A percentile compares a stretch with the other conserved stretches of the same genome.
Conservation (phyloP, 2,797 vertebrate species). For the Uromys caudimaculatus region DNA sequence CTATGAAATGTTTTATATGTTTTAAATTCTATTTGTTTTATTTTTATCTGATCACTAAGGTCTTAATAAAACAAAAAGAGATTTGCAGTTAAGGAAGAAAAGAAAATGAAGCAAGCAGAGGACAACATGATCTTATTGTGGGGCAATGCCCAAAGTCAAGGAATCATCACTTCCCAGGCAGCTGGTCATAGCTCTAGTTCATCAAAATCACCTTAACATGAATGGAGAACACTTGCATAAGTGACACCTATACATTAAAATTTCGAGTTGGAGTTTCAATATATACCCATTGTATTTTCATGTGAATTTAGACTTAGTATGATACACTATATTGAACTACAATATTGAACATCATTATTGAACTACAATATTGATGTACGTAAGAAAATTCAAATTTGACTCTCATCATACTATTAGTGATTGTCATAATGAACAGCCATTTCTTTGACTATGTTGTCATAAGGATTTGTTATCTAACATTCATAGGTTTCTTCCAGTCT, state of each 20-base stretch:
- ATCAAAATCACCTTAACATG: neutral
- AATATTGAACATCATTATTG: neutral
- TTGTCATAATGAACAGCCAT: neutral
- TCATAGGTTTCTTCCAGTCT: neutral
- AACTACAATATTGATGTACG: neutral
- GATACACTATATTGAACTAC: neutral
- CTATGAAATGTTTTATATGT: neutral
- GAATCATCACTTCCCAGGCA: accelerated
- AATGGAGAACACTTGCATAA: neutral
- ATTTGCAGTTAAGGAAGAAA: neutral
- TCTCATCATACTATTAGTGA: neutral
- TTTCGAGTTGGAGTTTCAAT: neutral
- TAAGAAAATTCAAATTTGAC: neutral
- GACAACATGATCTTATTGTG: too few species aligned
- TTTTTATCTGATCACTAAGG: neutral
- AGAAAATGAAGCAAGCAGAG: too few species aligned
- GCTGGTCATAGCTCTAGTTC: neutral
- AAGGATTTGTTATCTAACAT: neutral
- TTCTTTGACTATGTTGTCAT: neutral
- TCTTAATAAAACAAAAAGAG: neutral
- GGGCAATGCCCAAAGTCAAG: accelerated
- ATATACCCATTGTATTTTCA: neutral
- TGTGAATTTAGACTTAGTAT: neutral
- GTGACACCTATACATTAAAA: neutral
- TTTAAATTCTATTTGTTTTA: neutral